phyloP scores from a whole-genome alignment of 2,113 vertebrate species.

The Anseranas semipalmata region DNA sequence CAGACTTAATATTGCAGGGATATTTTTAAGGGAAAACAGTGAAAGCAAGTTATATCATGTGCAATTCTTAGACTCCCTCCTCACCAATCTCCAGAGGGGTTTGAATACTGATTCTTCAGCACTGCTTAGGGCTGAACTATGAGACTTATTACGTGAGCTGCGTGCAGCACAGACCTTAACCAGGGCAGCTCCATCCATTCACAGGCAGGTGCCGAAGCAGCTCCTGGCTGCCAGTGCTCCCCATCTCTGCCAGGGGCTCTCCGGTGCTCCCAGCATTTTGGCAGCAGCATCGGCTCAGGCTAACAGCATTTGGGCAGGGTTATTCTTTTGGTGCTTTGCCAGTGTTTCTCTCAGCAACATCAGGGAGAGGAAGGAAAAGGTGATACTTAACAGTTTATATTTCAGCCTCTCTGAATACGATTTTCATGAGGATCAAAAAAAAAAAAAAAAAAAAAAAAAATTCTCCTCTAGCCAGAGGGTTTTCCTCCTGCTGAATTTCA shows the following conservation, averaged over 20 bases:
- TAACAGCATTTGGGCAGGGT: background rate
- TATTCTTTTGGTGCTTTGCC: background rate
- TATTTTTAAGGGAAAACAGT: constrained; percentile 4
- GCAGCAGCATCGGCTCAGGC: background rate
- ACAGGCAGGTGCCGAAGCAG: background rate
- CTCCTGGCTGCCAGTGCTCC: background rate
- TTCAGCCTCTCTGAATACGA: background rate
- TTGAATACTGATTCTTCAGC: background rate
- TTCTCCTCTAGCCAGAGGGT: background rate
- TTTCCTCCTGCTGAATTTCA: constrained; percentile 10
- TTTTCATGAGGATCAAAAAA: background rate
- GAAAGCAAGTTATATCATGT: background rate
- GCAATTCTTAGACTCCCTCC: background rate
- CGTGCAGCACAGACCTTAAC: background rate
- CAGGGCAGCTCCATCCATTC: background rate
- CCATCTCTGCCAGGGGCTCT: background rate
- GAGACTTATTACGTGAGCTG: background rate
- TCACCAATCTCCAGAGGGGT: background rate
- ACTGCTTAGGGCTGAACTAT: background rate
- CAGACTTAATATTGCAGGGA: background rate
- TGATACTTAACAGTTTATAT: background rate
- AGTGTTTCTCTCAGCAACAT: background rate
- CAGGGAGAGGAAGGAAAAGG: background rate
- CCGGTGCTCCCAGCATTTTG: background rate
- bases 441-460: background rate